phyloP scores from a whole-genome alignment of 2,888 invertebrate species.

The Cryptocheilus praepositus region DNA sequence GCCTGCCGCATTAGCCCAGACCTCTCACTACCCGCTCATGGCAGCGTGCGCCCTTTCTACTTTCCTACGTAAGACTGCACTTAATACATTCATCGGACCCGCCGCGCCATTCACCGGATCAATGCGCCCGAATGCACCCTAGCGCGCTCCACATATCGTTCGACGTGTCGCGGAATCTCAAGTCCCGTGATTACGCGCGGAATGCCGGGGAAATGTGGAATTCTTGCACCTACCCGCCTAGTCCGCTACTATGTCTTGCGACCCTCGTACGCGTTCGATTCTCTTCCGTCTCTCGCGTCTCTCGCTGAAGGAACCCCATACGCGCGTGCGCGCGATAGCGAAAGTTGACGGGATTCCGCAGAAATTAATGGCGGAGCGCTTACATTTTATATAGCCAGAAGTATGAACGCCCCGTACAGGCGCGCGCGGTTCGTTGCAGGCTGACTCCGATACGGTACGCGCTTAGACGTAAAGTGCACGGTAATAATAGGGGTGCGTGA shows the following conservation, averaged over 20 bases:
- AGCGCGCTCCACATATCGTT: conserved; percentile 30
- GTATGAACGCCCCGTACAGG: too few relatives aligned
- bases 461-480: too few relatives aligned
- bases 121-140: conserved; percentile 61
- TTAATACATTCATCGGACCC: conserved; percentile 64
- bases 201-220: background rate
- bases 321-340: too few relatives aligned
- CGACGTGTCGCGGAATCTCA: conserved; percentile 46
- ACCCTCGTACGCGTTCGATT: too few relatives aligned
- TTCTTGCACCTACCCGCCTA: conserved; percentile 1
- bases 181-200: conserved; percentile 10
- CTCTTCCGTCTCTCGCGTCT: background rate
- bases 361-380: too few relatives aligned
- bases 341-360: too few relatives aligned
- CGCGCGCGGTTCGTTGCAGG: too few relatives aligned
- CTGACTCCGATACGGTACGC: too few relatives aligned
- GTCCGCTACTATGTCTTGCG: background rate
- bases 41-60: conserved; percentile 54
- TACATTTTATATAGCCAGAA: too few relatives aligned
- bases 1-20: conserved; percentile 44
- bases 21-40: conserved; percentile 50
- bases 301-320: too few relatives aligned
- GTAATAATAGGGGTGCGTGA: too few relatives aligned
- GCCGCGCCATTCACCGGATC: conserved; percentile 67
- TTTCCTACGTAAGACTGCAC: conserved; percentile 64